A percentile compares a stretch with the other conserved stretches of the same genome.
Evolutionary conservation across 2,888 invertebrate species (phyloP).

Genomic region (Poecilobothrus nobilitatus): DNA sequence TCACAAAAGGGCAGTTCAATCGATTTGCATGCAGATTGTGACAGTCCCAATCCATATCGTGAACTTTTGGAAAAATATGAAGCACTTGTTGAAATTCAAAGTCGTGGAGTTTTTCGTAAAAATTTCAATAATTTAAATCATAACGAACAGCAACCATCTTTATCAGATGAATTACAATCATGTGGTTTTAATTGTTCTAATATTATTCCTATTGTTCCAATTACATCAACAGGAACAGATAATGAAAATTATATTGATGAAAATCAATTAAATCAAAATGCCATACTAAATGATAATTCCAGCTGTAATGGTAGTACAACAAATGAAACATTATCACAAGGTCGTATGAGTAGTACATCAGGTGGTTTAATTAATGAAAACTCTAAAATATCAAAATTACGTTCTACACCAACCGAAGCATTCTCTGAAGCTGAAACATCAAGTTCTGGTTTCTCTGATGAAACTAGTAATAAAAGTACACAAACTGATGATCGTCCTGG

Average conservation of each 20-base stretch:
- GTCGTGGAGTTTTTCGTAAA: conserved; percentile 52
- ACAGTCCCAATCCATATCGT: conserved; percentile 58
- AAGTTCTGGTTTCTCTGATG: conserved; percentile 76
- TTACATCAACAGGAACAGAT: conserved; percentile 16
- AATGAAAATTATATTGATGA: conserved; percentile 57
- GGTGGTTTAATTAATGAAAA: conserved; percentile 42
- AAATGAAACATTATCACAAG: conserved; percentile 22
- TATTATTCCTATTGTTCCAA: conserved; percentile 21
- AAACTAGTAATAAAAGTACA: conserved; percentile 72
- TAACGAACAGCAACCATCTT: conserved; percentile 32
- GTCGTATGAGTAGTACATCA: conserved; percentile 37
- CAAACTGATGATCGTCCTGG: conserved; percentile 74
- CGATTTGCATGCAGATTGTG: conserved; percentile 37
- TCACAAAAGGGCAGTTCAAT: conserved; percentile 17
- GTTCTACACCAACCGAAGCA: conserved; percentile 67
- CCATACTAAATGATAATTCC: conserved; percentile 29
- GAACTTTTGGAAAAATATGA: conserved; percentile 79
- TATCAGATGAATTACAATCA: conserved; percentile 61
- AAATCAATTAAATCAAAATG: conserved; percentile 39
- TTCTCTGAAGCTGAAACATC: conserved; percentile 80
- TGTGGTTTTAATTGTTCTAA: conserved; percentile 55
- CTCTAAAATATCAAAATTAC: conserved; percentile 42
- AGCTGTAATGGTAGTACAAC: conserved; percentile 23
- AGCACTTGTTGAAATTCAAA: conserved; percentile 67
- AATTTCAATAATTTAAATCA: not conserved